phyloP scores from a whole-genome alignment of 2,797 vertebrate species.

The Corythornis leucogaster region DNA sequence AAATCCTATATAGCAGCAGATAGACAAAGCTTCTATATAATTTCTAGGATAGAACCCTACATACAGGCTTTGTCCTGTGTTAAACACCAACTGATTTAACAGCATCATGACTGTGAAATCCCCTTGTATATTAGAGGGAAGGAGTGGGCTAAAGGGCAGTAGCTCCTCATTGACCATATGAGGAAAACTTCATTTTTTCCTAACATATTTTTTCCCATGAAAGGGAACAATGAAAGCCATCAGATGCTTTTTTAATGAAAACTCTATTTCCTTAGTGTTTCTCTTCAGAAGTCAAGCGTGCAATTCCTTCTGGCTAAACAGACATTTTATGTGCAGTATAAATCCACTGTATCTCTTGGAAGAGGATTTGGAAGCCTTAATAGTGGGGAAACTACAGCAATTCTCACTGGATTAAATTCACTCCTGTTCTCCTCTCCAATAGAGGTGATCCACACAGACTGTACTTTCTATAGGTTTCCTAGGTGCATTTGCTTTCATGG shows the following conservation, averaged over 20 bases:
- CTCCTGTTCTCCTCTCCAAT: background rate
- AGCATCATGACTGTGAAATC: constrained; percentile 11
- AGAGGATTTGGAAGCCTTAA: constrained; percentile 19
- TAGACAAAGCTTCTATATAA: background rate
- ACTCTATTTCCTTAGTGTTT: constrained; percentile 46
- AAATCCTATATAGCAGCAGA: background rate
- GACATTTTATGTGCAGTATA: constrained; percentile 26
- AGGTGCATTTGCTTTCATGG: background rate
- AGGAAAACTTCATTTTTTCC: constrained; percentile 48
- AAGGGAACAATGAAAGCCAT: constrained; percentile 52
- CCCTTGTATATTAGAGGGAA: background rate
- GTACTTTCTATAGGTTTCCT: background rate
- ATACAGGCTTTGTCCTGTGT: background rate
- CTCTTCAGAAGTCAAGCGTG: constrained; percentile 49
- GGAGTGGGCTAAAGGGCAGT: background rate
- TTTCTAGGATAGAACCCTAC: background rate
- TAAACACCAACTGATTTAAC: background rate
- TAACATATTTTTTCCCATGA: constrained; percentile 55
- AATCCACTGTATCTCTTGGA: constrained; percentile 41
- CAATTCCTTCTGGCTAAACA: constrained; percentile 61
- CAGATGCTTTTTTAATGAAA: constrained; percentile 62
- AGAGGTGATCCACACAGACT: background rate
- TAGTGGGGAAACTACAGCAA: background rate
- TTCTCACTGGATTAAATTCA: background rate
- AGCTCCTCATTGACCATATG: constrained; percentile 46